Evolutionary conservation across 2,113 vertebrate genomes (phyloP).

Genomic region (Empidonax traillii): DNA sequence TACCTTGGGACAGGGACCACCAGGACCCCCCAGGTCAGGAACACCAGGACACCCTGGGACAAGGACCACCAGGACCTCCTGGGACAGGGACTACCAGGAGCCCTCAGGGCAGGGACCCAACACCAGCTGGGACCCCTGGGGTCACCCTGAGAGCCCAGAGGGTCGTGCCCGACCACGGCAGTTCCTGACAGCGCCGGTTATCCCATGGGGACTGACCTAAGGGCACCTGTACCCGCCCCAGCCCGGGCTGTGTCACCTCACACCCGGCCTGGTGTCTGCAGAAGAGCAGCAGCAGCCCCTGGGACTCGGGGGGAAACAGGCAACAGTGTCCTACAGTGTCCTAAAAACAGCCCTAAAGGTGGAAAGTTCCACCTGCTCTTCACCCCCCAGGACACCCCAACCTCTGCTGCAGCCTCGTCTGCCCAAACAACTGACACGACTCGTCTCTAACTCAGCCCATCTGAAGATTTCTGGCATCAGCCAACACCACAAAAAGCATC

Average conservation of each 20-base stretch:
- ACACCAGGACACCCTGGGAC: too few relatives aligned
- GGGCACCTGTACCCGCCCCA: too few relatives aligned
- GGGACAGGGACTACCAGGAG: too few relatives aligned
- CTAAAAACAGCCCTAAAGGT: accelerated
- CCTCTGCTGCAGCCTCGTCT: accelerated
- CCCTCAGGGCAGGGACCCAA: too few relatives aligned
- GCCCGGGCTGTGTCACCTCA: accelerated
- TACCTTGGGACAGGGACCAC: too few relatives aligned
- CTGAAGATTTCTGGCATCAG: neutral
- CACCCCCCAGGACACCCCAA: neutral
- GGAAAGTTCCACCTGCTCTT: neutral
- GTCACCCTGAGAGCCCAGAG: neutral
- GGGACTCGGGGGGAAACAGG: neutral
- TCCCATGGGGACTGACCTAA: neutral
- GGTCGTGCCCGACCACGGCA: neutral
- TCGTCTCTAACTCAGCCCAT: accelerated
- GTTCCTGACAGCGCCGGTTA: neutral
- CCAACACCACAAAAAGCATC: accelerated
- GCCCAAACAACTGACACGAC: neutral
- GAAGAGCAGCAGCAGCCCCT: neutral
- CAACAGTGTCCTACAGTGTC: too few relatives aligned
- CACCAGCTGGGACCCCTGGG: too few relatives aligned
- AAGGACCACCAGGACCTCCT: too few relatives aligned
- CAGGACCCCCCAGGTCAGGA: too few relatives aligned
- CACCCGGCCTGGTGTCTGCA: accelerated